Evolutionary conservation across 2,888 invertebrate species (phyloP), one percentile per base, ranked within the genome.

Genomic region (Microctonus brassicae): DNA sequence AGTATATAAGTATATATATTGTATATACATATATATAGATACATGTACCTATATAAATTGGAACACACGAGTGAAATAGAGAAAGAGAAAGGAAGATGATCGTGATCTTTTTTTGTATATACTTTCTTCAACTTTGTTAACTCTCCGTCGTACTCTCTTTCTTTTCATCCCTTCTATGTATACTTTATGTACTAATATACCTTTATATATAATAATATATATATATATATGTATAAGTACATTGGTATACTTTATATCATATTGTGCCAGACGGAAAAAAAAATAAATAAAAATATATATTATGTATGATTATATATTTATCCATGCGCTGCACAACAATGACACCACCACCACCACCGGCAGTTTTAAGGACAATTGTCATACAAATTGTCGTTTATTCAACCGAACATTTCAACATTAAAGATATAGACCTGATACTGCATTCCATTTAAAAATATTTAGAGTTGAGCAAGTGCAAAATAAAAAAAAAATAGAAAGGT

Each of bases 361-460:
- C n/a, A n/a, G n/a, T 80, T 78, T 79, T 77, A 73, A 47, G 57
- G 65, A 74, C 76, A 81, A 83, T 83, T 81, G 82, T 83, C 81
- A 81, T 84, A 84, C 84, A 84, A 84, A 84, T 84, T 84, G 83
- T 80, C 79, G 81, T 80, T 82, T 80, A 81, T 81, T 82, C 83
- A 78, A 72, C 74, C 36, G 62, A 42, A 66, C 58, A 66, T 55
- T 42, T 47, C 52, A 66, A 55, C 47, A 47, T 47, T 55, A 39
- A 22, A 52, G 33, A 57, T n/a, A 53, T 36, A 55, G 22, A 17
- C 36, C 29, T 55, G 39, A 47, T 53, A 17, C n/a, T 24, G 52
- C 67, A 52, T 68, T 58, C 39, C 47, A 29, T 47, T n/a, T 47
- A 17, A n/a, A 7, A 20, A 17, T 47, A 47, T 47, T 17, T 17